Base-by-base conservation (phyloP, 2,113 vertebrate species). In the Elephas maximus region DNA sequence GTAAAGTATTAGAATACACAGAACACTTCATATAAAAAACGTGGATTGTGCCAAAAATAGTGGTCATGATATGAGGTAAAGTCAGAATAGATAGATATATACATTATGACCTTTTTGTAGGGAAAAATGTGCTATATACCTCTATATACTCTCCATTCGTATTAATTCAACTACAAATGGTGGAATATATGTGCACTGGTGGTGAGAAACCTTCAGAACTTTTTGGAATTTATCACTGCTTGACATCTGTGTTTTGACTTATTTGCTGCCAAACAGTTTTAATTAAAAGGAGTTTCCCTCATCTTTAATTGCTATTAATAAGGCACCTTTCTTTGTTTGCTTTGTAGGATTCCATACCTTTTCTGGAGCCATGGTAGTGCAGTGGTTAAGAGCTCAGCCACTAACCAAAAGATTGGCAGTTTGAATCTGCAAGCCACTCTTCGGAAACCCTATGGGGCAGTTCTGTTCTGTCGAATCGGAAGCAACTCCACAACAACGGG, bases 261-360 rank as follows among this genome's bases (percentile, higher is more conserved):
- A 26, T 45, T 71, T 89, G 5, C 23, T 82, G 2, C 2, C n/a
- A 45, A 24, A 45, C 2, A 63, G 20, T 6, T 81, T 81, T 85
- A 44, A 78, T 60, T 86, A 94, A 87, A 87, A 86, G 18, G 5
- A 71, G 6, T 0, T 2, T 8, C 5, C 41, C 6, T 67, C 48
- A 80, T 53, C 18, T 78, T 8, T 62, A 73, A n/a, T 28, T 60
- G 23, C 62, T 91, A 79, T n/a, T 81, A 88, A 80, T 84, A 76
- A 48, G 9, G 1, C 18, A 69, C 60, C 1, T 1, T 14, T 88
- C 18, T 67, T 28, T 51, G 2, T 73, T 82, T 84, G 12, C 8
- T 80, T 65, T 83, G 17, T 62, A 60, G 9, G 14, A 86, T 41
- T 77, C 5, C 71, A 41, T 45, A 45, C 2, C 0, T 82, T 48